These are phyloP conservation scores for Onychomys arenicola DNA, from an alignment of 2,797 vertebrate genomes.

Conservation along the genomic window DNA sequence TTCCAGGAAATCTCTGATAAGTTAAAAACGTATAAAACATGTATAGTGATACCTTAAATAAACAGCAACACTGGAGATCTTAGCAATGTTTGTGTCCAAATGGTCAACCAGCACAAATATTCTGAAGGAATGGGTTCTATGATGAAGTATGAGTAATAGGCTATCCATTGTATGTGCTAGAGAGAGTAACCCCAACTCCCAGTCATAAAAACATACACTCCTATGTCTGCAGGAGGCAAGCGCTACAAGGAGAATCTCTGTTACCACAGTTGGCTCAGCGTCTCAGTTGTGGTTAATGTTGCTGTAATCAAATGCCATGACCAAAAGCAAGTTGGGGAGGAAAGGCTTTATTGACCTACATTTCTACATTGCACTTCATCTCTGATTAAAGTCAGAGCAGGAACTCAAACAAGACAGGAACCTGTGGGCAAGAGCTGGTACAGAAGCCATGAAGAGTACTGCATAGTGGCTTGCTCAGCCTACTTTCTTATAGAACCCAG, in stretches of 20 bases:
- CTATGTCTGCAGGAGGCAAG: neutral
- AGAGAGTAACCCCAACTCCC: neutral
- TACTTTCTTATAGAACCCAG: neutral
- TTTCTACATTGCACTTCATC: neutral
- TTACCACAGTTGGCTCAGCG: neutral
- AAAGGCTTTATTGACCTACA: neutral
- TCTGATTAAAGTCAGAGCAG: neutral
- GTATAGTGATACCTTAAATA: neutral
- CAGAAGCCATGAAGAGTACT: neutral
- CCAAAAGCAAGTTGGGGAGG: neutral
- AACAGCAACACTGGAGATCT: neutral
- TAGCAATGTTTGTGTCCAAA: neutral
- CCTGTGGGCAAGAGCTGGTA: neutral
- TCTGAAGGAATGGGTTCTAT: neutral
- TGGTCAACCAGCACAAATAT: neutral
- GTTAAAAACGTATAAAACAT: neutral
- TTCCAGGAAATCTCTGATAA: slow-evolving; percentile 25
- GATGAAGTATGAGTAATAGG: neutral
- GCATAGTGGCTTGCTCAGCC: neutral
- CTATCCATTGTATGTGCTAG: neutral
- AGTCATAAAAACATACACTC: neutral
- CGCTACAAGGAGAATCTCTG: neutral
- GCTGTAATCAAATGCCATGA: neutral
- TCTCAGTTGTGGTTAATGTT: neutral
- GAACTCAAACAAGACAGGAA: neutral